Evolutionary conservation across 2,797 vertebrate species (phyloP).

Genomic region (Syndactyla subalaris): DNA sequence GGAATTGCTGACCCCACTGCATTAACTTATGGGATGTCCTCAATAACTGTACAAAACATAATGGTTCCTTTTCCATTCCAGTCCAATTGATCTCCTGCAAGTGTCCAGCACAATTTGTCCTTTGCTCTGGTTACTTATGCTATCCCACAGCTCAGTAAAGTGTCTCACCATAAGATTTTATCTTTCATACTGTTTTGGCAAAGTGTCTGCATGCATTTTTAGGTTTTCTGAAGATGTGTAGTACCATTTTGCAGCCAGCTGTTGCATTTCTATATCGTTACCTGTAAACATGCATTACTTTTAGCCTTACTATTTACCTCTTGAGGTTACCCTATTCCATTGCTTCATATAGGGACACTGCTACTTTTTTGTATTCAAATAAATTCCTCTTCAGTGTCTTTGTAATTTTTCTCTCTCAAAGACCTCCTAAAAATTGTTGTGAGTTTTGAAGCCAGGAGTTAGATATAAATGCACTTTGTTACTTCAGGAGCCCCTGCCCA

Average conservation of each 20-base stretch:
- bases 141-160: background rate
- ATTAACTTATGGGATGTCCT: background rate
- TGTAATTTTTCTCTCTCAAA: background rate
- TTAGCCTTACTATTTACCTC: background rate
- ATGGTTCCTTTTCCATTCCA: background rate
- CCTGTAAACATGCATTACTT: background rate
- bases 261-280: background rate
- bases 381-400: background rate
- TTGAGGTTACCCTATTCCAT: background rate
- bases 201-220: background rate
- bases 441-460: background rate
- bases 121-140: background rate
- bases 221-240: background rate
- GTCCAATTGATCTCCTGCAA: background rate
- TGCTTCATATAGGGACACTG: background rate
- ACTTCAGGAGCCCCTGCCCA: background rate
- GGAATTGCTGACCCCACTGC: background rate
- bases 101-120: background rate
- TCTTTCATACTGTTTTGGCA: background rate
- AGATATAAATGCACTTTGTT: background rate
- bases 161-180: background rate
- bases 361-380: background rate
- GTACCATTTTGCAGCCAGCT: background rate
- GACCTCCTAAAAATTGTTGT: background rate
- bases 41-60: background rate